These are phyloP conservation scores for Pontoporia blainvillei DNA, from an alignment of 2,113 vertebrate species.

Conservation along the genomic window DNA sequence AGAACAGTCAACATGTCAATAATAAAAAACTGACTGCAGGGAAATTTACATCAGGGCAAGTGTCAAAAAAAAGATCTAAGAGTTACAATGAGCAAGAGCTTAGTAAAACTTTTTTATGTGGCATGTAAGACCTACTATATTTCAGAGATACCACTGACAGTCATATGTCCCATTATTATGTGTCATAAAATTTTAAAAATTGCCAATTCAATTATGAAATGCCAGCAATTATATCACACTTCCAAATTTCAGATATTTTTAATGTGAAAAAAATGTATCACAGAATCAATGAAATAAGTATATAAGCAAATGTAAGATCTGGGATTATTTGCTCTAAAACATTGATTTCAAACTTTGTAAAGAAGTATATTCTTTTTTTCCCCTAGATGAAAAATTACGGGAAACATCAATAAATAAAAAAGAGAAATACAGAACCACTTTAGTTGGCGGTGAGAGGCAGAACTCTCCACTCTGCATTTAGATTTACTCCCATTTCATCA, in stretches of 20 bases:
- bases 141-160: not conserved
- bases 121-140: not conserved
- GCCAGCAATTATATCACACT: not conserved
- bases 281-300: not conserved
- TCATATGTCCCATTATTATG: not conserved
- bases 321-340: not conserved
- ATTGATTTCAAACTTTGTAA: not conserved
- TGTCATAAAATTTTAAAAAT: not conserved
- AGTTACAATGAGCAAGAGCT: not conserved
- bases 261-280: not conserved
- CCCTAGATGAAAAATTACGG: not conserved
- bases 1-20: not conserved
- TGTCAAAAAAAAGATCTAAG: not conserved
- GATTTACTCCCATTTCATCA: not conserved
- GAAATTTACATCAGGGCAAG: not conserved
- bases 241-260: conserved; percentile 7
- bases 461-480: not conserved
- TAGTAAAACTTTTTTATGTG: not conserved
- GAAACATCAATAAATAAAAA: not conserved
- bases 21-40: not conserved
- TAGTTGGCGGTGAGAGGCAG: not conserved
- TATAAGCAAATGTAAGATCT: not conserved
- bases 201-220: not conserved
- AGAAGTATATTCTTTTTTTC: not conserved
- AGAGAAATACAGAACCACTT: not conserved